These are phyloP conservation scores for Serrognathus titanus DNA, from an alignment of 2,888 invertebrate species.

Conservation along the genomic window DNA sequence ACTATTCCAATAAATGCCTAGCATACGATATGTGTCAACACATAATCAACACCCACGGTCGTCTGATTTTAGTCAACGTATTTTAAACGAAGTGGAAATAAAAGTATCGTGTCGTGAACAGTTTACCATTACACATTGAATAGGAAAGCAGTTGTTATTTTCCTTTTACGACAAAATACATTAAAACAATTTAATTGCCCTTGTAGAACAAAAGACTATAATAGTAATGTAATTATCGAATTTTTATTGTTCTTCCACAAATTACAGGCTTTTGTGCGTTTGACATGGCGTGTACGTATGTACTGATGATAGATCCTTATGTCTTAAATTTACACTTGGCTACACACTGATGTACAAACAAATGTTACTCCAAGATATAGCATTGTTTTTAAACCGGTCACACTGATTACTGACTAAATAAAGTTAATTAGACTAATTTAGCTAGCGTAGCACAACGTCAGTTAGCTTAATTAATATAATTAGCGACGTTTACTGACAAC, in stretches of 20 bases:
- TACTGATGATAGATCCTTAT: conserved; percentile 33
- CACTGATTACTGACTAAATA: conserved; percentile 26
- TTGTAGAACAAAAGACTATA: conserved; percentile 29
- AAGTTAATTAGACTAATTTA: conserved; percentile 33
- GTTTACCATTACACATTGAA: conserved; percentile 1
- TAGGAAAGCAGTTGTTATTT: not conserved
- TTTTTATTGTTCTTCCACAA: conserved; percentile 32
- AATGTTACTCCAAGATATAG: not conserved
- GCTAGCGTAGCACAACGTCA: conserved; percentile 28
- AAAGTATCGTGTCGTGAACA: not conserved
- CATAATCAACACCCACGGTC: conserved; percentile 12
- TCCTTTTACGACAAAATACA: conserved; percentile 8
- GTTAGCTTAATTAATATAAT: conserved; percentile 37
- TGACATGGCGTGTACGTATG: conserved; percentile 31
- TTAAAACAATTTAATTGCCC: conserved; percentile 28
- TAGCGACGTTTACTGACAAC: conserved; percentile 25
- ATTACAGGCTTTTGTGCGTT: conserved; percentile 33
- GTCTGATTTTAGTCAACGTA: conserved; percentile 9
- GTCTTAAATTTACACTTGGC: conserved; percentile 32
- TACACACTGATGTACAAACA: conserved; percentile 26
- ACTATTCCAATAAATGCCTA: no score
- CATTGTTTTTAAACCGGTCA: conserved; percentile 1
- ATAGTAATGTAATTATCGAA: conserved; percentile 33
- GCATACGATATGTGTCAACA: conserved; percentile 9
- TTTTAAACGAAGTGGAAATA: conserved; percentile 9